phyloP scores from a whole-genome alignment of 2,113 vertebrate species.

The Anguilla japonica region DNA sequence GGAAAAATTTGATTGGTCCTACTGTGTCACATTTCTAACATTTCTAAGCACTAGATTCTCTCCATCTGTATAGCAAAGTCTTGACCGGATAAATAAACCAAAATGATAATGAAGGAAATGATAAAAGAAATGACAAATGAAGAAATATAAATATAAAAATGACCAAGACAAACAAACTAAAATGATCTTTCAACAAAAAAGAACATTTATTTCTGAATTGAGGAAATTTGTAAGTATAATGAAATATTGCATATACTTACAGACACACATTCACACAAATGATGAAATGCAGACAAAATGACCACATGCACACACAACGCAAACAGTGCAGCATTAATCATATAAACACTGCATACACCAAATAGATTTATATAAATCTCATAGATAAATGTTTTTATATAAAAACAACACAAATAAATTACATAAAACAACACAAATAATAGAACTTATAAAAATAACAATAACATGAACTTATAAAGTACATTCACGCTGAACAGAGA shows the following conservation, averaged over 20 bases:
- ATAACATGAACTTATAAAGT: slow-evolving; percentile 22
- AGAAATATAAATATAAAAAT: slow-evolving; percentile 37
- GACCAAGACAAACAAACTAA: slow-evolving; percentile 67
- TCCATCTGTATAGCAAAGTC: background rate
- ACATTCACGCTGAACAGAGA: slow-evolving; percentile 32
- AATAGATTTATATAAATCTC: slow-evolving; percentile 43
- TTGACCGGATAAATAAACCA: background rate
- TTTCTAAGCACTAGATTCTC: background rate
- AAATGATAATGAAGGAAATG: slow-evolving; percentile 13
- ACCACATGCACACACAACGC: slow-evolving; percentile 44
- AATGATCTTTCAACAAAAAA: slow-evolving; percentile 66
- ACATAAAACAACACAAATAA: slow-evolving; percentile 59
- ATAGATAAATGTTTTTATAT: slow-evolving; percentile 54
- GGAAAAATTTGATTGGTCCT: background rate
- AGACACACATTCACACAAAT: slow-evolving; percentile 51
- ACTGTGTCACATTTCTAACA: background rate
- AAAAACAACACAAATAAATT: slow-evolving; percentile 47
- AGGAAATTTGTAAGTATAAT: slow-evolving; percentile 49
- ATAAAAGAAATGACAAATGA: slow-evolving; percentile 20
- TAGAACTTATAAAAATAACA: slow-evolving; percentile 52
- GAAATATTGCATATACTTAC: slow-evolving; percentile 53
- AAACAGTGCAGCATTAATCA: slow-evolving; percentile 52
- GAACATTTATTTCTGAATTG: slow-evolving; percentile 68
- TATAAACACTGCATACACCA: slow-evolving; percentile 62
- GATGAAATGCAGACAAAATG: slow-evolving; percentile 60